A percentile compares a stretch with the other conserved stretches of the same genome.
phyloP scores from a whole-genome alignment of 2,797 vertebrate species.

The Carcharodon carcharias region DNA sequence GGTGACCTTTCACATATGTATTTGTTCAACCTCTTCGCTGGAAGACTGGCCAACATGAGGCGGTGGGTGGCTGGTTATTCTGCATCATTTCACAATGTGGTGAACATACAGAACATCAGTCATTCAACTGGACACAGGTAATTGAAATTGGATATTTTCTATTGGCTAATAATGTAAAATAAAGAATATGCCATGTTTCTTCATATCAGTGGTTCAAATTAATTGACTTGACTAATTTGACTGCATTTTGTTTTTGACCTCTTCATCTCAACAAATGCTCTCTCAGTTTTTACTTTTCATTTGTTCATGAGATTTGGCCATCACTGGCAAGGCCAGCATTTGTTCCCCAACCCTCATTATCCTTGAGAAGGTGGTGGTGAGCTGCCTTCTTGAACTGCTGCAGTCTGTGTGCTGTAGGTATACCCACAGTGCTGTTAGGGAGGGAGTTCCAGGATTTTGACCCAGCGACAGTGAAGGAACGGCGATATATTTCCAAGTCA shows the following conservation, averaged over 20 bases:
- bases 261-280: background rate
- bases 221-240: background rate
- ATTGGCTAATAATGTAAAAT: background rate
- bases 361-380: background rate
- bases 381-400: too few relatives aligned
- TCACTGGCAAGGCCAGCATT: background rate
- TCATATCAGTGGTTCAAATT: background rate
- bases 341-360: background rate
- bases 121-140: background rate
- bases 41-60: background rate
- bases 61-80: background rate
- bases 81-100: background rate
- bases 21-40: background rate
- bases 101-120: background rate
- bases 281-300: background rate
- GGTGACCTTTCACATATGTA: background rate
- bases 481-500: background rate
- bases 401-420: too few relatives aligned
- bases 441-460: background rate
- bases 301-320: background rate
- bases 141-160: background rate
- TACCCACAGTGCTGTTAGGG: too few relatives aligned
- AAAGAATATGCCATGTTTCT: background rate
- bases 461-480: background rate
- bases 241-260: too few relatives aligned